phyloP scores from a whole-genome alignment of 2,113 vertebrate genomes.

The Hiodon alosoides region DNA sequence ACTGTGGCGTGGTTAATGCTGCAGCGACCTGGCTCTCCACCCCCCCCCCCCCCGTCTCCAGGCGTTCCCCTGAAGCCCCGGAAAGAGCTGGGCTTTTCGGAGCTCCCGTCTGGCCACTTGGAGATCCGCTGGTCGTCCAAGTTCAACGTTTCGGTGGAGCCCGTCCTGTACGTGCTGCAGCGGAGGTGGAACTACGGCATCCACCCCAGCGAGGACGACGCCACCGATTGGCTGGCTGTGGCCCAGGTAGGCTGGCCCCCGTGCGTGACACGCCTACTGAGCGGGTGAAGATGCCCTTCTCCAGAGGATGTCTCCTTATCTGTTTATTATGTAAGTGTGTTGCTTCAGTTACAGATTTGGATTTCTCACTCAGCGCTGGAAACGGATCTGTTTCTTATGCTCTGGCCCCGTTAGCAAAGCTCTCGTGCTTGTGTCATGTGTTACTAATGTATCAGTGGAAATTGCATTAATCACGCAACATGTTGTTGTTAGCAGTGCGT shows the following conservation, averaged over 20 bases:
- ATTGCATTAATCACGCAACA: constrained; percentile 2
- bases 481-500: not conserved
- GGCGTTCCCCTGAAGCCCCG: constrained; percentile 91
- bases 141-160: constrained; percentile 91
- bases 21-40: no score
- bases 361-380: not conserved
- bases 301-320: not conserved
- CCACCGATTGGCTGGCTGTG: constrained; percentile 80
- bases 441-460: constrained; percentile 9
- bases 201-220: constrained; percentile 88
- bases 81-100: constrained; percentile 81
- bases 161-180: constrained; percentile 88
- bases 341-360: constrained; percentile 9
- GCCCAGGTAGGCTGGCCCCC: constrained; percentile 67
- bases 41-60: constrained; percentile 38
- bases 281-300: not conserved
- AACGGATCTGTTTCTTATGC: not conserved
- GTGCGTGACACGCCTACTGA: not conserved
- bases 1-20: not conserved
- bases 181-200: constrained; percentile 91
- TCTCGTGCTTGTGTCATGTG: constrained; percentile 5
- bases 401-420: not conserved
- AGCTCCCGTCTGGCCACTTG: constrained; percentile 74
- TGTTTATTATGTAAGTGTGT: not conserved
- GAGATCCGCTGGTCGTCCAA: constrained; percentile 92